Evolutionary conservation across 2,888 invertebrate species (phyloP).

Genomic region (Apodemia hepburni): DNA sequence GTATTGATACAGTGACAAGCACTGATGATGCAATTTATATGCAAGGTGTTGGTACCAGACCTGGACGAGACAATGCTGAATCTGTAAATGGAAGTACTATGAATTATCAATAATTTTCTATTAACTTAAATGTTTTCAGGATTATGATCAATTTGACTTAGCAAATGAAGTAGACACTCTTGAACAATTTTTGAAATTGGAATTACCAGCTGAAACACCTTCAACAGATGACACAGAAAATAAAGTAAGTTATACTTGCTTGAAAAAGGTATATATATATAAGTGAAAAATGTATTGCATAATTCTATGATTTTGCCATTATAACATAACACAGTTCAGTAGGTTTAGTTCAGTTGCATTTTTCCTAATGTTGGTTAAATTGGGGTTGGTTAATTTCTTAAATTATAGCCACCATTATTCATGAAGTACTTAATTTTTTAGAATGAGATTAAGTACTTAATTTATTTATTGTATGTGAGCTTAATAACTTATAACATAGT

Average conservation of each 20-base stretch:
- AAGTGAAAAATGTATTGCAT: neutral
- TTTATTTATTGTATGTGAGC: no score
- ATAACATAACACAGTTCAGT: no score
- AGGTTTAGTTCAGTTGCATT: neutral
- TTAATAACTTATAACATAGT: no score
- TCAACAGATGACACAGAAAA: constrained; percentile 39
- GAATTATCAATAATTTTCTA: neutral
- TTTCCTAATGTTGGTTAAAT: neutral
- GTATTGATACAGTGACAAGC: no score
- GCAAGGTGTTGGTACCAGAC: no score
- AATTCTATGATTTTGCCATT: neutral
- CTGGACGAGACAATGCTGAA: no score
- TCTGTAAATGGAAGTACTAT: no score
- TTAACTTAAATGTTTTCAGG: constrained; percentile 73
- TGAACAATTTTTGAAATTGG: constrained; percentile 92
- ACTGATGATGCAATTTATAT: no score
- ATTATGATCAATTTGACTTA: constrained; percentile 95
- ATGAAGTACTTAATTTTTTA: no score
- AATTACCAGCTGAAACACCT: constrained; percentile 73
- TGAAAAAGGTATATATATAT: no score
- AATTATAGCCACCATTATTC: neutral
- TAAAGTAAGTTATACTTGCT: constrained; percentile 36
- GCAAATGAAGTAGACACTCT: constrained; percentile 95
- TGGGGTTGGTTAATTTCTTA: neutral
- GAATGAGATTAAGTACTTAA: no score